Evolutionary conservation across 2,113 vertebrate genomes (phyloP).

Genomic region (Propithecus coquereli): DNA sequence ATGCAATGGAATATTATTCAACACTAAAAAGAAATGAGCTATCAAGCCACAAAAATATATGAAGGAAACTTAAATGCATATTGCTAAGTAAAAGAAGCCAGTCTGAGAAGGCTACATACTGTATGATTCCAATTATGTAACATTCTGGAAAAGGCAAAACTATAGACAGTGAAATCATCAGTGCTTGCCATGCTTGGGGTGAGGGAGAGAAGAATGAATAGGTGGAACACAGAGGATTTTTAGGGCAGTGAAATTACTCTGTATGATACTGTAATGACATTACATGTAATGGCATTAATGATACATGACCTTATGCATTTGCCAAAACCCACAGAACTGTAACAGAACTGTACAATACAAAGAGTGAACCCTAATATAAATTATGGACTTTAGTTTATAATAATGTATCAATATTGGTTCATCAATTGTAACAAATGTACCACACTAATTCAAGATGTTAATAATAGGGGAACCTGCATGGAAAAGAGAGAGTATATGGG

Average conservation of each 20-base stretch:
- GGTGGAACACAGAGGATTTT: background rate
- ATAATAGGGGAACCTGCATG: background rate
- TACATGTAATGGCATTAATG: background rate
- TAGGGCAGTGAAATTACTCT: background rate
- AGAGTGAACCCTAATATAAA: background rate
- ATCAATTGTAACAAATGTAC: conserved; percentile 16
- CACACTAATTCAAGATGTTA: background rate
- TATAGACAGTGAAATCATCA: background rate
- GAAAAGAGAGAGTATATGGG: background rate
- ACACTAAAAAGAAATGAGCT: background rate
- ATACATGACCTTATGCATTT: background rate
- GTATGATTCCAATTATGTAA: background rate
- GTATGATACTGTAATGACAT: background rate
- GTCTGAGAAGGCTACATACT: background rate
- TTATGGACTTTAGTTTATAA: background rate
- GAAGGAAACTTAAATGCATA: background rate
- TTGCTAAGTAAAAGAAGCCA: background rate
- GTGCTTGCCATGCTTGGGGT: background rate
- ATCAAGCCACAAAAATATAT: background rate
- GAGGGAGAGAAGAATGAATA: background rate
- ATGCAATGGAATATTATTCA: background rate
- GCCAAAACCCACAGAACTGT: background rate
- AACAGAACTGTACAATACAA: background rate
- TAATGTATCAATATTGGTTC: background rate
- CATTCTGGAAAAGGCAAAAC: background rate